Evolutionary conservation across 2,797 vertebrate genomes (phyloP), one percentile per base, ranked within the genome.

Genomic region (Myotis pilosus): DNA sequence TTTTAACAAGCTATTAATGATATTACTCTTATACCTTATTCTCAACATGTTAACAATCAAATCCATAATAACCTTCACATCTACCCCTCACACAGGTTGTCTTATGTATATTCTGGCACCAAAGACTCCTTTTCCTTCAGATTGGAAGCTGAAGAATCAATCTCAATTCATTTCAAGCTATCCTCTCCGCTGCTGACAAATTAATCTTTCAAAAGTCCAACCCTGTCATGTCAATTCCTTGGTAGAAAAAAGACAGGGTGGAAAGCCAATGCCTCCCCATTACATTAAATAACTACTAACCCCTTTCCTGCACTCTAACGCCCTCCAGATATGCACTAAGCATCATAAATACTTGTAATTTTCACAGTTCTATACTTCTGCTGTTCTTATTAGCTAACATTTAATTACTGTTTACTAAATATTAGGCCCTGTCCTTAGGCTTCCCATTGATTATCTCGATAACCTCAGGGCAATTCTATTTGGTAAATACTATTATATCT

Each of bases 11-110:
- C 3, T 19, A 30, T 64, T 80, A 89, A n/a, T 47, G 30, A 75
- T 78, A 33, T 55, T 53, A 60, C 66, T 87, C 28, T 95, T 93
- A 23, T 5, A 92, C 25, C 20, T 84, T 95, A 76, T 84, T 84
- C 57, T 90, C 79, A 83, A 30, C 7, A 44, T 41, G 20, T 60
- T 88, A 78, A 68, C 85, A 92, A 75, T 60, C 30, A 84, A 64
- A 76, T 88, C 38, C 13, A 28, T 49, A 53, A 55, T 64, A 69
- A 4, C 68, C 36, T 89, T 91, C 8, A 88, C 53, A 23, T 78
- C 23, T 49, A 60, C 7, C 47, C 30, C 12, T 84, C 19, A 47
- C n/a, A 38, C 33, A 51, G 20, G 8, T 86, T 13, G 36, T 44
- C n/a, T 51, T 44, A 30, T 81, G 55, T 79, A 12, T 28, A 22